Conservation (phyloP, 1,140 invertebrate species). For the Papilio aristodemus region DNA sequence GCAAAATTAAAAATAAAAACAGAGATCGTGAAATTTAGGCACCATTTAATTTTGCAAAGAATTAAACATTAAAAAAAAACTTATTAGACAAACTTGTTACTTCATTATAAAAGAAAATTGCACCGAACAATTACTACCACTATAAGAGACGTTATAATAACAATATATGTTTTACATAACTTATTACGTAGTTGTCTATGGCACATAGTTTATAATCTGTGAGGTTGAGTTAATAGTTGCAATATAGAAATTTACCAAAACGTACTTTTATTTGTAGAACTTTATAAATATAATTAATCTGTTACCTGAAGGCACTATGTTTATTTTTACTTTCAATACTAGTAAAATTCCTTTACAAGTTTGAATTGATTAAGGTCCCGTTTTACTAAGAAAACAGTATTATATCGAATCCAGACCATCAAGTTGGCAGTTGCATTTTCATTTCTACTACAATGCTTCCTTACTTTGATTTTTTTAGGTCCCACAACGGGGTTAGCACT, state of each 20-base stretch:
- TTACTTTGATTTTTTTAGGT: slow-evolving; percentile 30
- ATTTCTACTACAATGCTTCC: neutral
- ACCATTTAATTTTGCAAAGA: slow-evolving; percentile 17
- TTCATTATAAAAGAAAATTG: slow-evolving; percentile 33
- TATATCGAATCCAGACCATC: neutral
- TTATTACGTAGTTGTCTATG: slow-evolving; percentile 28
- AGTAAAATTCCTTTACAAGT: neutral
- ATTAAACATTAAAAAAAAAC: slow-evolving; percentile 4
- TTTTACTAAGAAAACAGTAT: slow-evolving; percentile 15
- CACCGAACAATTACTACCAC: slow-evolving; percentile 35
- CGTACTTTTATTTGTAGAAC: neutral
- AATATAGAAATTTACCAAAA: slow-evolving; percentile 4
- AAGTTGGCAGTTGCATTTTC: neutral
- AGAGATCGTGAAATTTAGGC: slow-evolving; percentile 18
- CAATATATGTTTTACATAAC: slow-evolving; percentile 26
- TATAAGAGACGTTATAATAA: slow-evolving; percentile 28
- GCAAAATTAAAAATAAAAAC: slow-evolving; percentile 11
- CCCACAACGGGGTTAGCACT: slow-evolving; percentile 56
- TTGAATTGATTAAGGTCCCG: neutral
- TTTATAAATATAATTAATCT: slow-evolving; percentile 23
- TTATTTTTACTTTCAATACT: neutral
- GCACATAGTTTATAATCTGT: slow-evolving; percentile 26
- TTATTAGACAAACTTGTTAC: slow-evolving; percentile 31
- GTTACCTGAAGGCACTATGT: slow-evolving; percentile 15
- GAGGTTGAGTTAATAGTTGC: slow-evolving; percentile 21